Conservation (phyloP, 2,113 vertebrate species). For the Sminthopsis crassicaudata region DNA sequence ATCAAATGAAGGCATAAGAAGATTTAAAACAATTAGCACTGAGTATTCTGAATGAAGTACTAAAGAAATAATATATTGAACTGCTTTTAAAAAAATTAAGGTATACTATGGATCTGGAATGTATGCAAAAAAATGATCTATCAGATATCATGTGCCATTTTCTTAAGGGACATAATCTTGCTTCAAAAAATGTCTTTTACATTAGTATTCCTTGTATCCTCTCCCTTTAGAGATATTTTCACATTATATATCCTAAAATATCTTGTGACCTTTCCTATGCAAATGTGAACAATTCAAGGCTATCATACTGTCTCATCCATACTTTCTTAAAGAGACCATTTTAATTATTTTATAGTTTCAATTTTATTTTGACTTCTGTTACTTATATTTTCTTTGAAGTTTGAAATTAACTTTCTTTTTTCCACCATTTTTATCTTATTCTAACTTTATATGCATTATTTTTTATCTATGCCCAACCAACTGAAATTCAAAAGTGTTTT, state of each 20-base stretch:
- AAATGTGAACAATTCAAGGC: constrained; percentile 71
- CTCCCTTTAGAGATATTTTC: constrained; percentile 46
- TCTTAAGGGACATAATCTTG: constrained; percentile 31
- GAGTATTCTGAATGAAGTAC: not conserved
- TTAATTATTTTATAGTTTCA: constrained; percentile 73
- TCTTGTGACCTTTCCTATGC: constrained; percentile 70
- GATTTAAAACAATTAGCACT: constrained; percentile 37
- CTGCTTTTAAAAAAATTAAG: constrained; percentile 27
- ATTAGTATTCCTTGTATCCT: constrained; percentile 14
- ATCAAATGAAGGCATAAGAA: not conserved
- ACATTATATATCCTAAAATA: constrained; percentile 58
- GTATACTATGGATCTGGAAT: constrained; percentile 20
- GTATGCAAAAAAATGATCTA: constrained; percentile 45
- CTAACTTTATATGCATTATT: constrained; percentile 54
- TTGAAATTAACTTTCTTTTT: constrained; percentile 74
- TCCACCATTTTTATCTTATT: constrained; percentile 39
- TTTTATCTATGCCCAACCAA: not conserved
- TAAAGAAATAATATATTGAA: not conserved
- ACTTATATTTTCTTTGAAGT: constrained; percentile 69
- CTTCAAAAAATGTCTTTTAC: not conserved
- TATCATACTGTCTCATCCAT: constrained; percentile 56
- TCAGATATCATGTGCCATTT: constrained; percentile 9
- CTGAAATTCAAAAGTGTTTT: constrained; percentile 18
- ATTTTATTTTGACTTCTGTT: constrained; percentile 75
- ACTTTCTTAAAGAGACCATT: constrained; percentile 62